Base-by-base conservation (phyloP, 2,113 vertebrate species). In the Climacteris rufus region DNA sequence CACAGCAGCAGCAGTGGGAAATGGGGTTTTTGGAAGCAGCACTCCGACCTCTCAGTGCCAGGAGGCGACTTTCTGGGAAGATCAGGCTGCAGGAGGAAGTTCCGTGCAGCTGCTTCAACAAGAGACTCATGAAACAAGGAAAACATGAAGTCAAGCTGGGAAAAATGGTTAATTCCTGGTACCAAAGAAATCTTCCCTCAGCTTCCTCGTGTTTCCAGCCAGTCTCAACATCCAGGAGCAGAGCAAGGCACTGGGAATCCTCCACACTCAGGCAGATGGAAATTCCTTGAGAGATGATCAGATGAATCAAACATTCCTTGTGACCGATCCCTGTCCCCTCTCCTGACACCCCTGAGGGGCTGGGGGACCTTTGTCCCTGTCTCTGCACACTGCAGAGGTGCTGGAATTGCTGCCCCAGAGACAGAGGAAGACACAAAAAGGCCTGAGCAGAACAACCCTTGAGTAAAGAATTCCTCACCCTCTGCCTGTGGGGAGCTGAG, bases 291-390 rank as follows among this genome's bases (percentile, higher is more conserved):
- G 0, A 31, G 30, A 13, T 25, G 37, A 18, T 18, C 12, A 7
- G 78, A 19, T 24, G 7, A 39, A 24, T 30, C 0, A 0, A 23
- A 35, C 0, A 1, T 9, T 57, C 37, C 47, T 44, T 24, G 15
- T 4, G 23, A 25, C 22, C 23, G 64, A 72, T 2, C 13, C n/a
- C 22, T 1, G 0, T n/a, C 33, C 24, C 61, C 49, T 66, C 70
- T 30, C 25, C 52, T 8, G 24, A 17, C 19, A 44, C 11, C 54
- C 25, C 7, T 0, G 28, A 35, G 44, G 39, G 17, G 37, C 4
- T 5, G 6, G 6, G 9, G 25, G 13, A 20, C 37, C 44, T 45
- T 7, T 39, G 37, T 37, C 7, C 15, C 2, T 13, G 39, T 23
- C 52, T 3, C 4, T 17, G 39, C 12, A 5, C 68, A 8, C 10